Percentiles rank a stretch among this genome's conserved stretches.
These are phyloP conservation scores for Dromius quadrimaculatus DNA, from an alignment of 2,888 invertebrate species.

Conservation along the genomic window DNA sequence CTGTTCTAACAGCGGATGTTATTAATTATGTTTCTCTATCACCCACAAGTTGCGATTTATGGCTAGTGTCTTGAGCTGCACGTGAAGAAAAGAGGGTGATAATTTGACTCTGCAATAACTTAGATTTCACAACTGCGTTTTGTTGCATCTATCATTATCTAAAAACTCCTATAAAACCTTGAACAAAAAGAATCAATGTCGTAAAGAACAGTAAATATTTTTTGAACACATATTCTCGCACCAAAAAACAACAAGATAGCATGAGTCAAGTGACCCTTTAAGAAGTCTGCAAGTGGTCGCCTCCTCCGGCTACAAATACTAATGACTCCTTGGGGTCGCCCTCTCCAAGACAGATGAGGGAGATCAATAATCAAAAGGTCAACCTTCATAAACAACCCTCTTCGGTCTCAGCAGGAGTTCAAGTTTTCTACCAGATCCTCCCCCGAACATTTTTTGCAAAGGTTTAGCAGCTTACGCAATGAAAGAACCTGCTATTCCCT, in stretches of 20 bases:
- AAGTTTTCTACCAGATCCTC: conserved; percentile 34
- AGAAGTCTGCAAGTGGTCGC: conserved; percentile 35
- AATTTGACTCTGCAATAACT: no score
- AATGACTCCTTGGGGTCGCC: conserved; percentile 51
- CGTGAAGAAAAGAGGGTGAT: background rate
- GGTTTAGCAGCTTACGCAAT: background rate
- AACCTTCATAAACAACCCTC: conserved; percentile 52
- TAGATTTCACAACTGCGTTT: no score
- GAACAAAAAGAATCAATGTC: background rate
- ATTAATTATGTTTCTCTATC: conserved; percentile 35
- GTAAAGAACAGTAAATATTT: conserved; percentile 5
- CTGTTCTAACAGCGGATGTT: conserved; percentile 34
- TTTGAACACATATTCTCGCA: no score
- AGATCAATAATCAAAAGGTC: conserved; percentile 53
- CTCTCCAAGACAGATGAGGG: conserved; percentile 43
- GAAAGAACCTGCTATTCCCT: background rate
- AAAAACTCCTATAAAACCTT: no score
- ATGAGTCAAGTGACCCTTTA: conserved; percentile 43
- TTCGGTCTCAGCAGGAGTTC: conserved; percentile 1
- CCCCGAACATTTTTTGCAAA: conserved; percentile 30
- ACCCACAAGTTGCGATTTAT: conserved; percentile 4
- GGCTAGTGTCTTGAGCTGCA: background rate
- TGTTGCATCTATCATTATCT: no score
- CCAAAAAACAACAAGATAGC: no score
- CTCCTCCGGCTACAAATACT: conserved; percentile 50